phyloP scores from a whole-genome alignment of 2,888 invertebrate species.

The Caenorhabditis doughertyi region DNA sequence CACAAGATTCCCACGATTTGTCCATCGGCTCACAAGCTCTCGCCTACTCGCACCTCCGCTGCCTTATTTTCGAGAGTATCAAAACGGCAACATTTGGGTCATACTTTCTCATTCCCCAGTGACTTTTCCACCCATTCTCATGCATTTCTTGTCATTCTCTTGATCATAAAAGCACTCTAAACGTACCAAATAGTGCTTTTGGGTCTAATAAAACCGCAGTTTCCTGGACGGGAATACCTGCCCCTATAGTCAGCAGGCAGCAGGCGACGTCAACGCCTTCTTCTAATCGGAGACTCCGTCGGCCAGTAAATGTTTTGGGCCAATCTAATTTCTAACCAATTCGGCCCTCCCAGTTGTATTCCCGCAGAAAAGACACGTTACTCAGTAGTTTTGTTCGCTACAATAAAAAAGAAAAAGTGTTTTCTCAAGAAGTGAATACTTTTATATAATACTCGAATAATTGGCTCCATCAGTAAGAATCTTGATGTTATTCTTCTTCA shows the following conservation, averaged over 20 bases:
- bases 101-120: neutral
- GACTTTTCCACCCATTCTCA: neutral
- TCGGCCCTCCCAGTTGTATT: slow-evolving; percentile 51
- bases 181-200: slow-evolving; percentile 24
- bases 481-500: slow-evolving; percentile 5
- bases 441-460: slow-evolving; percentile 34
- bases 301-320: slow-evolving; percentile 27
- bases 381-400: slow-evolving; percentile 53
- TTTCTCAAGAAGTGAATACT: neutral
- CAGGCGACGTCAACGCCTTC: slow-evolving; percentile 10
- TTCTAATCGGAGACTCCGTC: slow-evolving; percentile 40
- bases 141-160: slow-evolving; percentile 12
- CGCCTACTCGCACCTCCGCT: slow-evolving; percentile 45
- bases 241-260: neutral
- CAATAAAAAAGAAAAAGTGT: slow-evolving; percentile 14
- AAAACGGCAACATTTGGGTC: slow-evolving; percentile 40
- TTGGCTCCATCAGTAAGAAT: slow-evolving; percentile 37
- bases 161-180: slow-evolving; percentile 29
- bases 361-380: slow-evolving; percentile 38
- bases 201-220: slow-evolving; percentile 33
- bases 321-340: slow-evolving; percentile 63
- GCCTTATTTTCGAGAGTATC: slow-evolving; percentile 27
- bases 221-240: slow-evolving; percentile 18
- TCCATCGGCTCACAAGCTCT: slow-evolving; percentile 37
- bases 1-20: slow-evolving; percentile 59